phyloP scores from a whole-genome alignment of 2,113 vertebrate species.

The Argyrosomus japonicus region DNA sequence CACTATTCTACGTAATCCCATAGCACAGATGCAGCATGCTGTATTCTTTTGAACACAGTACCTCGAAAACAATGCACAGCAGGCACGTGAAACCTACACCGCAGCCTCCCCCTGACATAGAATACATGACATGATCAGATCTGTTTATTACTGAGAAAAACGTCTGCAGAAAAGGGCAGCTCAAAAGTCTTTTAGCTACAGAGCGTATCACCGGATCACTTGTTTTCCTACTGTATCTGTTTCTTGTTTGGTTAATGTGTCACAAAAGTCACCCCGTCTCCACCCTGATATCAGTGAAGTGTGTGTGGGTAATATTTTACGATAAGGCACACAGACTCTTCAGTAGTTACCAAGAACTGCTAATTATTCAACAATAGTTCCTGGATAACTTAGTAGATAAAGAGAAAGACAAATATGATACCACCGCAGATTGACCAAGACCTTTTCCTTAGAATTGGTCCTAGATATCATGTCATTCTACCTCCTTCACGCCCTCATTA shows the following conservation, averaged over 20 bases:
- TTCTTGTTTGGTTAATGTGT: conserved; percentile 14
- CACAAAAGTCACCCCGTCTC: neutral
- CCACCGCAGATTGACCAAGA: neutral
- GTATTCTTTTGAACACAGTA: neutral
- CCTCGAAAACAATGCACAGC: neutral
- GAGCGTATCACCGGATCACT: neutral
- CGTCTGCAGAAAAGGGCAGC: neutral
- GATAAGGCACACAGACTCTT: neutral
- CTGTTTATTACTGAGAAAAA: neutral
- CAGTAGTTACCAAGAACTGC: neutral
- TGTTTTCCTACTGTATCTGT: neutral
- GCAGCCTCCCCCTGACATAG: neutral
- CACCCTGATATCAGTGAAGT: neutral
- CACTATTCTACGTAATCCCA: too few relatives aligned
- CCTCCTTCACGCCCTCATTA: neutral
- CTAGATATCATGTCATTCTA: neutral
- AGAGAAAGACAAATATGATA: neutral
- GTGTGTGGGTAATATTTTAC: neutral
- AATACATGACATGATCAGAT: neutral
- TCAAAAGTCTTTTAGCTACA: neutral
- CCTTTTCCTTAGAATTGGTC: neutral
- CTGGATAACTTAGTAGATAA: neutral
- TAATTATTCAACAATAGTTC: neutral
- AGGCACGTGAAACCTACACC: neutral
- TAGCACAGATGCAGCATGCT: neutral